A percentile compares a stretch with the other conserved stretches of the same genome.
Evolutionary conservation across 2,113 vertebrate species (phyloP).

Genomic region (Marmota flaviventris): DNA sequence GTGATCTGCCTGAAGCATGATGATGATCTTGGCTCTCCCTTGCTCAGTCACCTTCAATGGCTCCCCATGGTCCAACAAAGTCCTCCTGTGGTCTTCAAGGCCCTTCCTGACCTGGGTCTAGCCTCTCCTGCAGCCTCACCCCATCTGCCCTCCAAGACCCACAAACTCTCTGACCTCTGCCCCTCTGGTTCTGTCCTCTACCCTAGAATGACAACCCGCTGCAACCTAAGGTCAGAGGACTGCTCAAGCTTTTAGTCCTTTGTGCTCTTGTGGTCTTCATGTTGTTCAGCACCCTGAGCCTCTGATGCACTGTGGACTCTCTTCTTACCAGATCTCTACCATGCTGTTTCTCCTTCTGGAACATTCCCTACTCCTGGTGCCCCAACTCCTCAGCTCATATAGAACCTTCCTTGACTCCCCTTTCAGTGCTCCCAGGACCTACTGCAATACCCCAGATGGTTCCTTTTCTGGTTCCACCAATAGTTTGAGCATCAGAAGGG

Average conservation of each 20-base stretch:
- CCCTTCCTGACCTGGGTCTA: not conserved
- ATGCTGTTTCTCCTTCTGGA: not conserved
- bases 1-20: not conserved
- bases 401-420: no score
- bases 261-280: not conserved
- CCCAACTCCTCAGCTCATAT: no score
- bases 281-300: not conserved
- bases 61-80: not conserved
- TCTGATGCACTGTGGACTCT: not conserved
- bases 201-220: not conserved
- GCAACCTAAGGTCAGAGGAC: not conserved
- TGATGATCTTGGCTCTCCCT: not conserved
- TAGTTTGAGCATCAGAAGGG: no score
- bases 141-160: not conserved
- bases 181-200: no score
- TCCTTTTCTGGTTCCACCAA: no score
- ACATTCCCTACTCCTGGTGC: not conserved
- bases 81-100: not conserved
- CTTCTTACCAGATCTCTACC: not conserved
- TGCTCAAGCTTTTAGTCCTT: not conserved
- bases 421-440: no score
- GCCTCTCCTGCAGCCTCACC: no score
- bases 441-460: no score
- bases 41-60: not conserved
- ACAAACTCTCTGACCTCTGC: not conserved